phyloP scores from a whole-genome alignment of 2,888 invertebrate genomes.

The Lasius platythorax region DNA sequence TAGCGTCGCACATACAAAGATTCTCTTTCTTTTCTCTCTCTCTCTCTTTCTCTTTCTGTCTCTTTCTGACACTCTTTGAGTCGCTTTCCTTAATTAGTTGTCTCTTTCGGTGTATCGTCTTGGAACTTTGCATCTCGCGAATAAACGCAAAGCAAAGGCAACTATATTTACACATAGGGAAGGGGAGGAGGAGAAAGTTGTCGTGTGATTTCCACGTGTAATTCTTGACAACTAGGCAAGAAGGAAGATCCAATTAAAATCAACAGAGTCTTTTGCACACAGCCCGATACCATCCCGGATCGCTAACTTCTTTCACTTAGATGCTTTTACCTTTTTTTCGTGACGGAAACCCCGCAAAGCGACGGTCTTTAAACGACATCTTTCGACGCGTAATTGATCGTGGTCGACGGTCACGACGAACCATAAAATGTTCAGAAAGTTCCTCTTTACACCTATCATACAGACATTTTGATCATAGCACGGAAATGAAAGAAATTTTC shows the following conservation, averaged over 20 bases:
- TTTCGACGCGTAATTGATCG: constrained; percentile 47
- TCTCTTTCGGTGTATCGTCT: constrained; percentile 13
- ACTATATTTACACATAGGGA: constrained; percentile 23
- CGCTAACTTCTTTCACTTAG: constrained; percentile 48
- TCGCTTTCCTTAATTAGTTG: constrained; percentile 47
- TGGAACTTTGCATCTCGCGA: constrained; percentile 40
- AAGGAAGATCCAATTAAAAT: constrained; percentile 37
- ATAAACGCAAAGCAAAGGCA: constrained; percentile 29
- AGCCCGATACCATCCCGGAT: neutral
- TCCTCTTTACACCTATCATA: constrained; percentile 22
- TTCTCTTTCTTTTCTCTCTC: neutral
- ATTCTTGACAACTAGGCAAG: constrained; percentile 39
- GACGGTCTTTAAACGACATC: constrained; percentile 5
- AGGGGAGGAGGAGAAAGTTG: neutral
- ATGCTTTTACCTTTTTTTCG: constrained; percentile 13
- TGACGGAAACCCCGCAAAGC: neutral
- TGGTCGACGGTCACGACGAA: constrained; percentile 26
- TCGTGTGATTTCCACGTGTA: constrained; percentile 18
- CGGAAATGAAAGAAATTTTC: neutral
- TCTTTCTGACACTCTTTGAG: constrained; percentile 23
- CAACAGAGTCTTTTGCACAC: neutral
- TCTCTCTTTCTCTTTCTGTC: neutral
- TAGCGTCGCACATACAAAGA: neutral
- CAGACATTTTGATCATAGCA: constrained; percentile 18
- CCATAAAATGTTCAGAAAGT: constrained; percentile 42